phyloP scores from a whole-genome alignment of 2,888 invertebrate genomes.

The Peribatodes rhomboidaria region DNA sequence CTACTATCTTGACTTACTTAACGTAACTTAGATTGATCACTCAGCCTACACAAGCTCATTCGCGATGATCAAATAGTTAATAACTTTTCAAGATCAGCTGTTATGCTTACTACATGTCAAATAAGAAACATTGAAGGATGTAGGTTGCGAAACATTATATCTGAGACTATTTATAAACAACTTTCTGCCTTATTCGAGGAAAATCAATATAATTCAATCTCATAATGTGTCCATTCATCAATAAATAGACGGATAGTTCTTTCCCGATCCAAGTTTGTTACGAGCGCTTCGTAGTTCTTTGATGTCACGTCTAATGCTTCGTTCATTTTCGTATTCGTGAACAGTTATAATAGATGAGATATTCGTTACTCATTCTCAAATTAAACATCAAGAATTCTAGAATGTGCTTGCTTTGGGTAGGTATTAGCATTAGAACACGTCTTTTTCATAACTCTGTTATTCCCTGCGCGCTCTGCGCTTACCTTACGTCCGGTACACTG shows the following conservation, averaged over 20 bases:
- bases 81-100: too few relatives aligned
- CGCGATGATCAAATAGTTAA: too few relatives aligned
- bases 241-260: slow-evolving; percentile 5
- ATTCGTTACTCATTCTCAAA: too few relatives aligned
- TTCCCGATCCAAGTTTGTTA: not conserved
- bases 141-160: slow-evolving; percentile 3
- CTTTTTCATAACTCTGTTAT: too few relatives aligned
- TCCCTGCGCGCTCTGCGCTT: too few relatives aligned
- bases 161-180: slow-evolving; percentile 29
- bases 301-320: slow-evolving; percentile 12
- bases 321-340: not conserved
- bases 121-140: slow-evolving; percentile 26
- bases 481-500: too few relatives aligned
- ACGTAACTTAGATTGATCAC: too few relatives aligned
- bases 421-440: too few relatives aligned
- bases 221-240: slow-evolving; percentile 42
- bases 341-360: not conserved
- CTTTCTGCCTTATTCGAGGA: slow-evolving; percentile 23
- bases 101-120: not conserved
- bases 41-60: too few relatives aligned
- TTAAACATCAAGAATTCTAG: too few relatives aligned
- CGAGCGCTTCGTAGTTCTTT: slow-evolving; percentile 28
- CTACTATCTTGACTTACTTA: too few relatives aligned
- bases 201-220: slow-evolving; percentile 46
- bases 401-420: too few relatives aligned